Percentiles rank a stretch among this genome's conserved stretches.
phyloP scores from a whole-genome alignment of 2,797 vertebrate species.

The Apogon talboti region DNA sequence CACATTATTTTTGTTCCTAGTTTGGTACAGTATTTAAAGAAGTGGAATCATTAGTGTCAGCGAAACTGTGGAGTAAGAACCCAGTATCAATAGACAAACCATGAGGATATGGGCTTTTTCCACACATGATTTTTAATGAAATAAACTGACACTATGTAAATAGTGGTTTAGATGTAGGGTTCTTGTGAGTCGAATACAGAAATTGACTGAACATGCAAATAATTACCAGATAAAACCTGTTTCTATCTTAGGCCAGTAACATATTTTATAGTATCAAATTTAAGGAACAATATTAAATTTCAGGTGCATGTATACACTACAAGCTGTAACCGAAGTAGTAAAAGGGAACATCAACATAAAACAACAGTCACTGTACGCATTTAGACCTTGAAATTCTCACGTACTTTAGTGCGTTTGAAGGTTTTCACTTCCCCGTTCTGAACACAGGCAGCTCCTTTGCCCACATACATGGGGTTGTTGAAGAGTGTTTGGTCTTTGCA shows the following conservation, averaged over 20 bases:
- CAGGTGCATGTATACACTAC: background rate
- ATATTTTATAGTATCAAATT: background rate
- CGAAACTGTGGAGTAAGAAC: too few species aligned
- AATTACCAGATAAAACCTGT: too few species aligned
- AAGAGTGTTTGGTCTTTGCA: conserved; percentile 91
- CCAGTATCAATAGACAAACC: too few species aligned
- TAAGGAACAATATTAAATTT: background rate
- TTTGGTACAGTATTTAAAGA: too few species aligned
- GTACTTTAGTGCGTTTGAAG: conserved; percentile 92
- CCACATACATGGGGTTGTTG: conserved; percentile 94
- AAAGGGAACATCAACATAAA: background rate
- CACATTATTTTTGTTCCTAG: too few species aligned
- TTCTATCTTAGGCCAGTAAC: background rate
- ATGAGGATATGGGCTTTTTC: too few species aligned
- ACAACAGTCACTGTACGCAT: background rate
- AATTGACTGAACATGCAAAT: too few species aligned
- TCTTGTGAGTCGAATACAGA: too few species aligned
- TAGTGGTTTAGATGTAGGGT: too few species aligned
- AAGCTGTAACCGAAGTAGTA: background rate
- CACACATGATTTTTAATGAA: too few species aligned
- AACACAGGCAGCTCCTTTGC: conserved; percentile 88
- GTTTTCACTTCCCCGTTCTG: conserved; percentile 88
- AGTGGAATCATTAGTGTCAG: too few species aligned
- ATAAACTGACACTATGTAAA: too few species aligned
- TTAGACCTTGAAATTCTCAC: background rate